Conservation (phyloP, 1,140 invertebrate genomes). For the Hycleus phaleratus region DNA sequence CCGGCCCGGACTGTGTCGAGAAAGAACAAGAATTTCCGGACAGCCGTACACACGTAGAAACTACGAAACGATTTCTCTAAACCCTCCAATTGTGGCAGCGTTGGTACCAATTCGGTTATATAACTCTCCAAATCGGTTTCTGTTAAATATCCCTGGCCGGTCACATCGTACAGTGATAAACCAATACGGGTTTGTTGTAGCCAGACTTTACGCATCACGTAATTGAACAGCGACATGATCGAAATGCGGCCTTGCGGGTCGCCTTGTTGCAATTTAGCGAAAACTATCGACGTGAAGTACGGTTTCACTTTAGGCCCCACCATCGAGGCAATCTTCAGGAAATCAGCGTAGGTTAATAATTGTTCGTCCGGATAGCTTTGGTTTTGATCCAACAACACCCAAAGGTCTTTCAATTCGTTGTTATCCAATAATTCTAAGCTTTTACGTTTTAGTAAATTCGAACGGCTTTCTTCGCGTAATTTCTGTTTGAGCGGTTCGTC, state of each 20-base stretch:
- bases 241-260: conserved; percentile 76
- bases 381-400: conserved; percentile 73
- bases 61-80: conserved; percentile 89
- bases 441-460: conserved; percentile 75
- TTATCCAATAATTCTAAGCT: conserved; percentile 78
- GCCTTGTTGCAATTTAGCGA: conserved; percentile 75
- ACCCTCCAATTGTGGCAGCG: conserved; percentile 79
- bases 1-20: conserved; percentile 83
- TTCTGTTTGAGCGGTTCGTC: conserved; percentile 71
- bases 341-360: conserved; percentile 79
- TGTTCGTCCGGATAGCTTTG: conserved; percentile 71
- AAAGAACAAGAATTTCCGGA: conserved; percentile 93
- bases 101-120: conserved; percentile 87
- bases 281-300: conserved; percentile 79
- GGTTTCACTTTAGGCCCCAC: conserved; percentile 53
- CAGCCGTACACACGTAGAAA: conserved; percentile 94
- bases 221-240: conserved; percentile 84
- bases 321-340: conserved; percentile 62
- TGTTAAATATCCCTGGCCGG: conserved; percentile 84
- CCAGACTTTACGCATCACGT: conserved; percentile 93
- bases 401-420: conserved; percentile 78
- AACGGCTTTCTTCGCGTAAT: conserved; percentile 78
- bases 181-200: conserved; percentile 88
- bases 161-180: conserved; percentile 85
- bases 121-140: conserved; percentile 93